Evolutionary conservation across 2,888 invertebrate genomes (phyloP).

Genomic region (Ichneumoninae sp.): DNA sequence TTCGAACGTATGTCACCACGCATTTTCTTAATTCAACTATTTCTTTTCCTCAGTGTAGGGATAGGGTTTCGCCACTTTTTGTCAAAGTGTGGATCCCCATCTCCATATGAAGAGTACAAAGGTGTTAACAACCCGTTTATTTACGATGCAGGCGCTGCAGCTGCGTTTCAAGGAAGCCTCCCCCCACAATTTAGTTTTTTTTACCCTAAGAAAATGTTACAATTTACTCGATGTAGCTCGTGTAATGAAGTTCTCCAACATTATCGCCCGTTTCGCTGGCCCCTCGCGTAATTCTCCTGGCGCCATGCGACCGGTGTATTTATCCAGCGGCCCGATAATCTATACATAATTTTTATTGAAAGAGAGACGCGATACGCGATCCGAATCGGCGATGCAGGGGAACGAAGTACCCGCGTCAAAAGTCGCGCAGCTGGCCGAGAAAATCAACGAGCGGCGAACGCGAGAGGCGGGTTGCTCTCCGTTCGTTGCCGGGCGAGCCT

Average conservation of each 20-base stretch:
- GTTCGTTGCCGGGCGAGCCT: background rate
- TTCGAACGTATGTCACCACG: too few species aligned
- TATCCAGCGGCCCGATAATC: constrained; percentile 5
- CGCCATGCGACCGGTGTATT: constrained; percentile 9
- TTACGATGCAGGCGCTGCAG: background rate
- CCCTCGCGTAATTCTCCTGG: constrained; percentile 2
- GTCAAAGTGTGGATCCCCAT: background rate
- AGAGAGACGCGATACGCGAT: background rate
- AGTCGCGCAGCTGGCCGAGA: constrained; percentile 53
- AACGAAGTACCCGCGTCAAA: constrained; percentile 1
- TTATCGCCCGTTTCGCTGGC: background rate
- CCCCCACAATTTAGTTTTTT: background rate
- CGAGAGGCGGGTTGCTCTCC: constrained; percentile 15
- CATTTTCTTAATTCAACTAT: too few species aligned
- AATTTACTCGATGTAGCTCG: constrained; percentile 11
- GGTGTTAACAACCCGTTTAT: background rate
- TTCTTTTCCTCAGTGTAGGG: too few species aligned
- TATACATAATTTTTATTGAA: constrained; percentile 12
- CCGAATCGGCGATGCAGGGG: constrained; percentile 1
- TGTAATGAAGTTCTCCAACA: constrained; percentile 21
- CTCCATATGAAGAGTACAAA: background rate
- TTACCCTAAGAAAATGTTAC: background rate
- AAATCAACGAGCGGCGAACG: constrained; percentile 54
- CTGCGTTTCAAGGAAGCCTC: background rate
- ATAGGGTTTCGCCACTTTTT: background rate